Evolutionary conservation across 2,888 invertebrate species (phyloP).

Genomic region (Zonitis immaculata): DNA sequence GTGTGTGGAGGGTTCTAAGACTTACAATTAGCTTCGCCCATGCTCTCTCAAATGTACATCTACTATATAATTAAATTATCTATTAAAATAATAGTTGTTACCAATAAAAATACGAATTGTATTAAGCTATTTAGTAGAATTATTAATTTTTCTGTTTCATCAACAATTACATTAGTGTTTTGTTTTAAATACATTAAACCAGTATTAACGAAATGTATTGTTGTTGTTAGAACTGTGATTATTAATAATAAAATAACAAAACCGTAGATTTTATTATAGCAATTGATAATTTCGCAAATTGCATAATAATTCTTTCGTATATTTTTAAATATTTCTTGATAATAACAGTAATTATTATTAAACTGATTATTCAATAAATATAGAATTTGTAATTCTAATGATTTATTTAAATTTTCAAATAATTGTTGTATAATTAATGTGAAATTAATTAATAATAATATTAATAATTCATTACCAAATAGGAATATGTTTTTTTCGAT

Average conservation of each 20-base stretch:
- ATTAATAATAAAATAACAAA: slow-evolving; percentile 4
- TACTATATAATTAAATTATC: no score
- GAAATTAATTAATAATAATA: not conserved
- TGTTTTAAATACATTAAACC: no score
- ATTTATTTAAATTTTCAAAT: not conserved
- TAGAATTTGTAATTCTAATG: not conserved
- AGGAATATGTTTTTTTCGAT: not conserved
- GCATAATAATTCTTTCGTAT: slow-evolving; percentile 15
- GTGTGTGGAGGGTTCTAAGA: no score
- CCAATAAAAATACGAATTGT: no score
- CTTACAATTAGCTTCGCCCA: no score
- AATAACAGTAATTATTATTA: not conserved
- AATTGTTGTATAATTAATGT: not conserved
- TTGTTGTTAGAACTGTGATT: not conserved
- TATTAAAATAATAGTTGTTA: no score
- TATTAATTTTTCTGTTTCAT: no score
- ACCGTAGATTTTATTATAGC: slow-evolving; percentile 26
- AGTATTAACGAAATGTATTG: not conserved
- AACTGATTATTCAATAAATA: not conserved
- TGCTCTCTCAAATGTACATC: no score
- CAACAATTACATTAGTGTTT: no score
- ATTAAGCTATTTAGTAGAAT: no score
- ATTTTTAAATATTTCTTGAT: not conserved
- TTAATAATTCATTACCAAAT: not conserved
- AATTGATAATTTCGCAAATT: slow-evolving; percentile 15